Base-by-base conservation (phyloP, 2,797 vertebrate species). In the Acrossocheilus wenchowensis region DNA sequence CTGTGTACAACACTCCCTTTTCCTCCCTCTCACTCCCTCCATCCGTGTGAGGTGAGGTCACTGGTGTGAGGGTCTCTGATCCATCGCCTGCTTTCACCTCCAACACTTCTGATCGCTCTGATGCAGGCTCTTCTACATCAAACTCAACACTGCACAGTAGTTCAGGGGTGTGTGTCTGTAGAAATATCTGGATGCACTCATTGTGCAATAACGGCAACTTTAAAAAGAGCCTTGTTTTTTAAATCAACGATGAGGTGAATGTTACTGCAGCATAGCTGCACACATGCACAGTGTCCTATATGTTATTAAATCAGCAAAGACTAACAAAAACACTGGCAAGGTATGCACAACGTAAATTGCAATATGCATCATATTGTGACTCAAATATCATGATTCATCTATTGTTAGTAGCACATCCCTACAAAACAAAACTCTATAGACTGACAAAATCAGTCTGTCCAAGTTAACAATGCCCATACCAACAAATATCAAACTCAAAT, bases 1-100 rank as follows among this genome's bases (percentile, higher is more conserved):
- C 60, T 50, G 81, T 81, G 73, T 78, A 66, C 79, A 48, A 62
- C 45, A 60, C 69, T 69, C 68, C 57, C 34, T 73, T 39, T n/a
- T 17, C 15, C 69, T 77, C 45, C 23, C 43, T 48, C 57, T 64
- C 39, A 30, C n/a, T 48, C 45, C 23, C 39, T 4, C 57, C n/a
- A 78, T 78, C 75, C n/a, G 74, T 57, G 50, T 4, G 6, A 78
- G 75, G 50, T 4, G 6, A 78, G 75, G 73, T 71, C 21, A 8
- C n/a, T 23, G 68, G 43, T 60, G 64, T 60, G 73, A 82, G 30
- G 48, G 17, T 43, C 68, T 79, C 21, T 2, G 78, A 21, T 50
- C 41, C 48, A 30, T 82, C 62, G 39, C 45, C 79, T 19, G n/a
- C 30, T 54, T 84, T 71, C 82, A 66, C 41, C 36, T 78, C 69